Base-by-base conservation (phyloP, 2,797 vertebrate species). In the Myoxocephalus aenaeus region DNA sequence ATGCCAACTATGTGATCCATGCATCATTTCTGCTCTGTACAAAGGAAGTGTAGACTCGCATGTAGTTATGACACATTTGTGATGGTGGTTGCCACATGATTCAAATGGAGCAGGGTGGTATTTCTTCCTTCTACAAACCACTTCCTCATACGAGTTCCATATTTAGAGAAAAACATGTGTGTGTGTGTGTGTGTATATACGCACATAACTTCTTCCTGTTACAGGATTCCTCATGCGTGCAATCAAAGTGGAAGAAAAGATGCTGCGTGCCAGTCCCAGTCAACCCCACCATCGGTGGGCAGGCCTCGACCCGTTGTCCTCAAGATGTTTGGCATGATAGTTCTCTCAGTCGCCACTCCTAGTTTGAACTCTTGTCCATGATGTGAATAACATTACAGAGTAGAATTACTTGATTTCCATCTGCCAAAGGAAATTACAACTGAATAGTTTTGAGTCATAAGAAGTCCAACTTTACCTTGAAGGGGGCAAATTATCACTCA, bases 311-410 rank as follows among this genome's bases (percentile, higher is more conserved):
- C 56, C 6, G 77, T 67, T 20, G 14, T 36, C n/a, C 14, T 54
- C 13, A 29, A n/a, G 34, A 22, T 56, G 51, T 9, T 20, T 18
- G 15, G 59, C 25, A 25, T 54, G 25, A 27, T 36, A 25, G 14
- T 46, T 57, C 7, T 79, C 20, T 58, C 15, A 46, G 29, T 5
- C 63, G 85, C 75, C 86, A 74, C 77, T 80, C 80, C 75, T 72
- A 54, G n/a, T 22, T 15, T 11, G 2, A 78, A 50, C 12, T 12
- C 14, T 36, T 29, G 40, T 53, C 18, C 15, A 65, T 3, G 10
- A 18, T 76, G 22, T 62, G 15, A 4, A 42, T 5, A 13, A 5
- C 1, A n/a, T 4, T 15, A 27, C 20, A 54, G 27, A 53, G 20
- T 27, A n/a, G 8, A 50, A 54, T 67, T 34, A 61, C 29, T 57